Evolutionary conservation across 1,140 invertebrate species (phyloP).

Genomic region (Plodia interpunctella): DNA sequence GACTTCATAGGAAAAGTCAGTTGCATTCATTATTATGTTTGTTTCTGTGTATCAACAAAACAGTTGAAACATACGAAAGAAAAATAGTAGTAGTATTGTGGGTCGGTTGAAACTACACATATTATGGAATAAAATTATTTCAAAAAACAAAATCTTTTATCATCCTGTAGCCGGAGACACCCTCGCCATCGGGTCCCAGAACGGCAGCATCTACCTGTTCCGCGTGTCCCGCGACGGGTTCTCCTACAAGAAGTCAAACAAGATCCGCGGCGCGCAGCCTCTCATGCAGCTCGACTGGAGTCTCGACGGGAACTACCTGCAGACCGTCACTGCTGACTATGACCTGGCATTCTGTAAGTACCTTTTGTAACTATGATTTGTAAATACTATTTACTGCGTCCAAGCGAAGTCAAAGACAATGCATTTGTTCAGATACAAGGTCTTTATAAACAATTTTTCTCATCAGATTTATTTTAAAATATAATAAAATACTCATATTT

Average conservation of each 20-base stretch:
- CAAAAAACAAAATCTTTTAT: not conserved
- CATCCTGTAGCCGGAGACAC: constrained; percentile 90
- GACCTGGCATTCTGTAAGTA: constrained; percentile 92
- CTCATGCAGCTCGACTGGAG: constrained; percentile 94
- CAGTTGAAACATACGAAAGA: too few species aligned
- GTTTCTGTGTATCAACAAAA: too few species aligned
- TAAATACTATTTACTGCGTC: too few species aligned
- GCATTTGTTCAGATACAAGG: too few species aligned
- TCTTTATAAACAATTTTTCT: too few species aligned
- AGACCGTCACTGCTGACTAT: constrained; percentile 95
- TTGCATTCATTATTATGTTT: too few species aligned
- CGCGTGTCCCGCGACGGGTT: constrained; percentile 90
- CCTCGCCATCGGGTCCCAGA: constrained; percentile 94
- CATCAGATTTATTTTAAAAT: too few species aligned
- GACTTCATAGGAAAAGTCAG: too few species aligned
- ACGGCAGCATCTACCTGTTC: constrained; percentile 91
- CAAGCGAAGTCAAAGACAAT: too few species aligned
- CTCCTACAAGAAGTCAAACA: constrained; percentile 91
- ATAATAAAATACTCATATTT: too few species aligned
- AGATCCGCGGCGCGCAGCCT: constrained; percentile 89
- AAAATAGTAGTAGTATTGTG: too few species aligned
- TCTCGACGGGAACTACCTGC: constrained; percentile 89
- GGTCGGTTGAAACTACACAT: too few species aligned
- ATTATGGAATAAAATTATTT: not conserved
- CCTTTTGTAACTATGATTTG: not conserved